Evolutionary conservation across 1,140 invertebrate genomes (phyloP), one percentile per base, ranked within the genome.

Genomic region (Pogonognathellus flavescens): DNA sequence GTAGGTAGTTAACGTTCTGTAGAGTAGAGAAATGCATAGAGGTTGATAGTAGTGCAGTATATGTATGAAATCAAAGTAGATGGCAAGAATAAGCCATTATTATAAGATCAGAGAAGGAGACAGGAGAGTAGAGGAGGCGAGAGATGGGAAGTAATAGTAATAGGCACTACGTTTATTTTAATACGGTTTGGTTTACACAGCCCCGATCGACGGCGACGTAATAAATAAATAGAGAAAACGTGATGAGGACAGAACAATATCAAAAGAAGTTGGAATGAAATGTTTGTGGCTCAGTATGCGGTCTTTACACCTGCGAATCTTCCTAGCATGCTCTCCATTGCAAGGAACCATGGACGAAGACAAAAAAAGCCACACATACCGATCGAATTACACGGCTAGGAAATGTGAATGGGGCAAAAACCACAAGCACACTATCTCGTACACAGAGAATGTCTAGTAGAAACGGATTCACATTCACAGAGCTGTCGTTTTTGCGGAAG

Each of bases 241-340:
- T 84, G 84, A 84, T 80, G 84, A 80, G 31, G 70, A 80, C 52
- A 62, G 53, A 52, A 80, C 20, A 55, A 70, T 66, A 25, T 52
- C 22, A 52, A 62, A 84, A 66, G 83, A 66, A 76, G 57, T 66
- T 52, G 31, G 50, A 84, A 84, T 84, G 83, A 84, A 84, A 52
- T 84, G 72, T 84, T 84, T 84, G 49, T 84, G 16, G 49, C 84
- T 76, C 66, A 80, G 59, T 84, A 84, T 60, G 84, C 62, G 84
- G 84, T 84, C 66, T 84, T 84, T 84, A 76, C 84, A 84, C 84
- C 84, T 84, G 84, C 55, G 41, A 84, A 84, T 84, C 50, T 80
- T 80, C 70, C 1, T 84, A 52, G 25, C 84, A 84, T 53, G 84
- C 70, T 70, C 72, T 50, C 53, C 14, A 62, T 14, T 53, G 50